A percentile compares a stretch with the other conserved stretches of the same genome.
Evolutionary conservation across 1,140 invertebrate species (phyloP).

Genomic region (Catajapyx aquilonaris): DNA sequence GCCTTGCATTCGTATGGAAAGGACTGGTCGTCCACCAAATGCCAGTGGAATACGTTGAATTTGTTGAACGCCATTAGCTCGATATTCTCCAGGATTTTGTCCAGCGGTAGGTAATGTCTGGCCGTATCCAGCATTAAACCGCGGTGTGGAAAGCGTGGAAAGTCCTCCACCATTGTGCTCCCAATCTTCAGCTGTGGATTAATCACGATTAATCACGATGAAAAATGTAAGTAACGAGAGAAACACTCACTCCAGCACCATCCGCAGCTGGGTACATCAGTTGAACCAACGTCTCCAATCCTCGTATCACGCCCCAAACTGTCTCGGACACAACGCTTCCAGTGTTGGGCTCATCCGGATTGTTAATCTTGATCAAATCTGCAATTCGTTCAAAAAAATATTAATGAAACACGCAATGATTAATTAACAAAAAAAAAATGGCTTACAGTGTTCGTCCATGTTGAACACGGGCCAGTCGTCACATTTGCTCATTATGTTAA

Average conservation of each 20-base stretch:
- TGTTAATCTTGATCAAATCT: too few relatives aligned
- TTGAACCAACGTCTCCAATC: slow-evolving; percentile 13
- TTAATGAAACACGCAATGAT: too few relatives aligned
- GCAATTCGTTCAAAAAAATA: too few relatives aligned
- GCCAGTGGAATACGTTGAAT: slow-evolving; percentile 41
- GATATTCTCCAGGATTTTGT: slow-evolving; percentile 20
- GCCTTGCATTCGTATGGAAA: slow-evolving; percentile 30
- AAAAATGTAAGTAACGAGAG: not conserved
- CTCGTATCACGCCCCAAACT: slow-evolving; percentile 10
- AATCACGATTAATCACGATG: slow-evolving; percentile 6
- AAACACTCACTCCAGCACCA: slow-evolving; percentile 8
- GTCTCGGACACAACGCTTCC: too few relatives aligned
- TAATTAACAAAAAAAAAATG: too few relatives aligned
- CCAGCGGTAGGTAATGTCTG: slow-evolving; percentile 25
- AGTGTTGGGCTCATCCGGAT: too few relatives aligned
- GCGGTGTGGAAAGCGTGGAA: slow-evolving; percentile 25
- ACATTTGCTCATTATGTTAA: not conserved
- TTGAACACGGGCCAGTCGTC: not conserved
- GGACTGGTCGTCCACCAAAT: slow-evolving; percentile 33
- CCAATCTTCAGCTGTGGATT: slow-evolving; percentile 18
- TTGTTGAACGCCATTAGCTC: slow-evolving; percentile 33
- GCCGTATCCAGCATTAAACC: slow-evolving; percentile 30
- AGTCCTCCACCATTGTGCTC: slow-evolving; percentile 23
- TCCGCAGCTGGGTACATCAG: slow-evolving; percentile 9
- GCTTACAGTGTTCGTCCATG: not conserved